Evolutionary conservation across 2,113 vertebrate species (phyloP), one percentile per base, ranked within the genome.

Genomic region (Peucedramus taeniatus): DNA sequence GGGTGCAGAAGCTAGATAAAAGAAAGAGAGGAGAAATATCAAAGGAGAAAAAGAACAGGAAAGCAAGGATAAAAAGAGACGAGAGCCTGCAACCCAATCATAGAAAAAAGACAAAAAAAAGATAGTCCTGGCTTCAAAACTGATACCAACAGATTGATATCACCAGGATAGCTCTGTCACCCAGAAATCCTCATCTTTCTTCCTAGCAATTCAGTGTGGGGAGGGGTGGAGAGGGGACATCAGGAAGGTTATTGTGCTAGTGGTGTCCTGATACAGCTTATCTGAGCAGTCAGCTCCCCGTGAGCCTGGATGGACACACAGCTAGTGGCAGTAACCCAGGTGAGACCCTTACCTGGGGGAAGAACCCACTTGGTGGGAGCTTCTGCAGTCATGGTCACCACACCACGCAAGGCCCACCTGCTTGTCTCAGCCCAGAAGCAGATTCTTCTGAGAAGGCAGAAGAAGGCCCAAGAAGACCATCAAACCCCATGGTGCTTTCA

Each of bases 181-280:
- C 75, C 64, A 59, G 11, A 94, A n/a, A 10, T n/a, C 13, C 16
- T 47, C 11, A 17, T 23, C 39, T 78, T 79, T 50, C 45, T 54
- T 51, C 42, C 28, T 31, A 47, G 42, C 10, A 69, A 13, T 42
- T 66, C 31, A 42, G 10, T 9, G 10, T n/a, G 23, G 14, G 7
- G 33, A 72, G 13, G 56, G 15, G 10, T 19, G 13, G 20, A 39
- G 13, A 2, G 6, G 2, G 4, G 3, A 7, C 3, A 5, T 2
- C 2, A 27, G n/a, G 16, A n/a, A 11, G 4, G 3, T 2, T 39
- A 11, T 9, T 9, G 11, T 77, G 17, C 42, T 64, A 5, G 7
- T 35, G 13, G 15, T 31, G 17, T n/a, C 44, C 64, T 59, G 39
- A 15, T 23, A 21, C 5, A 31, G 11, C 11, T 5, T 37, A 39